phyloP scores from a whole-genome alignment of 2,888 invertebrate species.

The Punctoribates punctum region DNA sequence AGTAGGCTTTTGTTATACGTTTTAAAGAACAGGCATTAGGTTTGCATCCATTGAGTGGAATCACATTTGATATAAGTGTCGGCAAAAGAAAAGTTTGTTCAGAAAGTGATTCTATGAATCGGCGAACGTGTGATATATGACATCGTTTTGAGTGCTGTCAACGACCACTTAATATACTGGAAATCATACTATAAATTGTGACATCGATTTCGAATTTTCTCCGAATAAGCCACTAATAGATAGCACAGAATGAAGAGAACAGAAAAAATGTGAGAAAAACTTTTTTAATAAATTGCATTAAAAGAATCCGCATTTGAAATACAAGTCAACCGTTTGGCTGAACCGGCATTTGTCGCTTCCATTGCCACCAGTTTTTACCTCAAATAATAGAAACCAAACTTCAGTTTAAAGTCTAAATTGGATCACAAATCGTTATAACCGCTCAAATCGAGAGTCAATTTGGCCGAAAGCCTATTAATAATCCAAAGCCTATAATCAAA shows the following conservation, averaged over 20 bases:
- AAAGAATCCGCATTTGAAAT: slow-evolving; percentile 1
- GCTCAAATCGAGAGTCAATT: not conserved
- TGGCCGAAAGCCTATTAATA: not conserved
- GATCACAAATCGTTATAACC: not conserved
- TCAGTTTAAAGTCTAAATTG: not conserved
- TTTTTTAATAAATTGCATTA: not conserved
- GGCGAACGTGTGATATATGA: slow-evolving; percentile 3
- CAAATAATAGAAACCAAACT: not conserved
- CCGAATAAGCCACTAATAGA: not conserved
- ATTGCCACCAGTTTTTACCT: not conserved
- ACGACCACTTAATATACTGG: slow-evolving; percentile 35
- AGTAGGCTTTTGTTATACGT: not conserved
- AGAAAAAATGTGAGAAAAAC: slow-evolving; percentile 4
- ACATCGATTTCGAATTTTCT: slow-evolving; percentile 21
- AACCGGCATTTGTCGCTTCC: not conserved
- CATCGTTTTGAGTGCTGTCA: slow-evolving; percentile 16
- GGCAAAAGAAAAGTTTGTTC: not conserved
- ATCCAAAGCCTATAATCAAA: too few relatives aligned
- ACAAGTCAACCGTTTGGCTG: not conserved
- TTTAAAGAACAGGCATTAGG: not conserved
- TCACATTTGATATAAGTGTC: too few relatives aligned
- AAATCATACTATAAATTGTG: slow-evolving; percentile 16
- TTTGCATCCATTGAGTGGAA: not conserved
- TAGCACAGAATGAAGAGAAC: not conserved
- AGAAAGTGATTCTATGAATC: not conserved